These are phyloP conservation scores for Siniperca undulata DNA, from an alignment of 2,797 vertebrate genomes.

Conservation along the genomic window DNA sequence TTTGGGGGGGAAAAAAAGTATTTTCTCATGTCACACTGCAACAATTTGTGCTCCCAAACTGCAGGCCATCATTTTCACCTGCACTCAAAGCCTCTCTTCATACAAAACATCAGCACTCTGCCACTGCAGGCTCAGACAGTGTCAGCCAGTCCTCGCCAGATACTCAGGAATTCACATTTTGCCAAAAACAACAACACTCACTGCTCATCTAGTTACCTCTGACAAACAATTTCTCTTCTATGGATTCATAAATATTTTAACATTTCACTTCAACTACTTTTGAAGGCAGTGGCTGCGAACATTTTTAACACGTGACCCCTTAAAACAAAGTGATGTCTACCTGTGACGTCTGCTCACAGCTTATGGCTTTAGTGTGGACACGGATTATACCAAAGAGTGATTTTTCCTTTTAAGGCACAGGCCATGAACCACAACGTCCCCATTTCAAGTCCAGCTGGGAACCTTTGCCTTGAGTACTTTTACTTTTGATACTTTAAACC, in stretches of 20 bases:
- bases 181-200: constrained; percentile 8
- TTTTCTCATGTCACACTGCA: neutral
- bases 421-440: neutral
- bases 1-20: neutral
- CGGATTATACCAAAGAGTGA: neutral
- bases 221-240: neutral
- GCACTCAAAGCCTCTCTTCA: constrained; percentile 30
- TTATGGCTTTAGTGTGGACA: neutral
- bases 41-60: neutral
- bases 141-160: constrained; percentile 2
- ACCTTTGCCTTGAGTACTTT: too few species aligned
- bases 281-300: neutral
- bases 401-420: neutral
- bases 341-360: neutral
- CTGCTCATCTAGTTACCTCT: neutral
- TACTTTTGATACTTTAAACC: neutral
- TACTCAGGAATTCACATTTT: constrained; percentile 18
- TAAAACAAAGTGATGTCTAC: neutral
- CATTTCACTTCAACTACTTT: neutral
- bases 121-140: constrained; percentile 5
- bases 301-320: neutral
- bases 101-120: constrained; percentile 2
- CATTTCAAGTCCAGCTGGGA: neutral
- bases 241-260: neutral
- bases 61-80: neutral